phyloP scores from a whole-genome alignment of 2,888 invertebrate genomes.

The Sclerodermus sp. region DNA sequence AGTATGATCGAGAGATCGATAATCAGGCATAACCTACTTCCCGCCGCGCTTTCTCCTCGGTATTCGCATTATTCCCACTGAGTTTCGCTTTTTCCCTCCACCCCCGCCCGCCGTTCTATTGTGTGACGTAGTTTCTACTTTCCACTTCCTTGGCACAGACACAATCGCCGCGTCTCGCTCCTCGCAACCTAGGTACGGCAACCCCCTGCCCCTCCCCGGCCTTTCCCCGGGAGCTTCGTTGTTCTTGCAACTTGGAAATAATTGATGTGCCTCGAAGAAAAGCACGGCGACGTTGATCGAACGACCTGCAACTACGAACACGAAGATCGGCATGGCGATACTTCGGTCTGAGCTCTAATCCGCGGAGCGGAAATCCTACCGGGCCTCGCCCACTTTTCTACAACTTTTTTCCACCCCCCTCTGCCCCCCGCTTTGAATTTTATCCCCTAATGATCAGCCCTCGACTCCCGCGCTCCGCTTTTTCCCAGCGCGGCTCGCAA shows the following conservation, averaged over 20 bases:
- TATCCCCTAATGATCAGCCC: not conserved
- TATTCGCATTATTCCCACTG: not conserved
- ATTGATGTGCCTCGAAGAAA: conserved; percentile 22
- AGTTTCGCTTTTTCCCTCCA: conserved; percentile 2
- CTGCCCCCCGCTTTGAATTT: conserved; percentile 10
- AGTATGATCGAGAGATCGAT: not conserved
- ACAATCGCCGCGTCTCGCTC: too few relatives aligned
- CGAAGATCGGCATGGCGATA: not conserved
- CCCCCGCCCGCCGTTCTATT: conserved; percentile 1
- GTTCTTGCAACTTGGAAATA: conserved; percentile 20
- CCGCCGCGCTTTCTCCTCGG: not conserved
- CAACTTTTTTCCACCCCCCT: conserved; percentile 9
- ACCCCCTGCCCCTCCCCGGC: too few relatives aligned
- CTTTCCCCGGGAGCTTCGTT: too few relatives aligned
- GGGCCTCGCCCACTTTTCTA: not conserved
- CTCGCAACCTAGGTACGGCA: too few relatives aligned
- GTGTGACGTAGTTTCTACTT: not conserved
- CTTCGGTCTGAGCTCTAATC: not conserved
- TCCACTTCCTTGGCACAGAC: too few relatives aligned
- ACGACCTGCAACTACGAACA: conserved; percentile 9
- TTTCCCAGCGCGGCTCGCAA: too few relatives aligned
- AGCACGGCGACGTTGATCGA: conserved; percentile 23
- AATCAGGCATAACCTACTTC: not conserved
- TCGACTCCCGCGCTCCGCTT: too few relatives aligned
- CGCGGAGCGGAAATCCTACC: not conserved